A percentile compares a stretch with the other conserved stretches of the same genome.
Evolutionary conservation across 2,113 vertebrate genomes (phyloP).

Genomic region (Thinocorus orbignyianus): DNA sequence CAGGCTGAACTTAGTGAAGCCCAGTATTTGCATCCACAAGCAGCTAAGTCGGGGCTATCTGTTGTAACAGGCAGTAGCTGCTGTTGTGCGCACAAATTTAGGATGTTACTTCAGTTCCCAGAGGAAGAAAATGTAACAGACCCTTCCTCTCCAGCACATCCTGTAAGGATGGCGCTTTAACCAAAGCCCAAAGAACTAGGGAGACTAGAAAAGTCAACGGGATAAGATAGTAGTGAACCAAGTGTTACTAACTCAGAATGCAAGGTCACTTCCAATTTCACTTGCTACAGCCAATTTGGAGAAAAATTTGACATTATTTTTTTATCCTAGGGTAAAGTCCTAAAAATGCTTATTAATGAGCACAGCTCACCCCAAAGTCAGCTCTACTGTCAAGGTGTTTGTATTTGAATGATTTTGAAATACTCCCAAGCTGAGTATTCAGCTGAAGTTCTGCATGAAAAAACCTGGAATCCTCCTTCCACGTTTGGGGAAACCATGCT

Average conservation of each 20-base stretch:
- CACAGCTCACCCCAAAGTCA: not conserved
- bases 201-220: not conserved
- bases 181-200: not conserved
- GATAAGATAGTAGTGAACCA: not conserved
- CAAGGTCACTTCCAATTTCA: not conserved
- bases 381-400: not conserved
- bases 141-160: not conserved
- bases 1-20: not conserved
- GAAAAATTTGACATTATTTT: not conserved
- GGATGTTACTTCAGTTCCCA: not conserved
- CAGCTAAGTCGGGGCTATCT: not conserved
- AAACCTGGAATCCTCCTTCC: not conserved
- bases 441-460: not conserved
- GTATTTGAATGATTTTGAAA: not conserved
- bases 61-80: not conserved
- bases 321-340: not conserved
- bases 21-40: not conserved
- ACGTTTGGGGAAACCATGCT: not conserved
- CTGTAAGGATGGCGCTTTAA: not conserved
- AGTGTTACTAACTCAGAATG: not conserved
- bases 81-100: not conserved
- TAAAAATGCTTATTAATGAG: not conserved
- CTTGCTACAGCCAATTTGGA: not conserved
- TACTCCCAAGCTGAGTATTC: not conserved
- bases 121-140: not conserved